Evolutionary conservation across 1,140 invertebrate genomes (phyloP), one percentile per base, ranked within the genome.

Genomic region (Ladona fulva): DNA sequence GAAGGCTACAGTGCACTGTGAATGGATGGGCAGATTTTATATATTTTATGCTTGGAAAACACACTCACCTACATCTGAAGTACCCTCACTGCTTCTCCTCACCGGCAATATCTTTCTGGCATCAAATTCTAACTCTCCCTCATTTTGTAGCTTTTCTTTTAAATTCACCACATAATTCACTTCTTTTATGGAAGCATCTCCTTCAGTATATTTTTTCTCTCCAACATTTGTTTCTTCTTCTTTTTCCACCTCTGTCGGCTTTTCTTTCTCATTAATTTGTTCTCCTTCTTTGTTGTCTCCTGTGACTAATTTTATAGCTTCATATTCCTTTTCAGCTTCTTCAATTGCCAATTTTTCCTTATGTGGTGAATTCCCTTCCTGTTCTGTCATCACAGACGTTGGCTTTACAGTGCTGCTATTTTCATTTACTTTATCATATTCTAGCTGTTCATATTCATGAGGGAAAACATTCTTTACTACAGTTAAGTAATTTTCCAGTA

Each of bases 401-500:
- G n/a, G 52, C 3, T 12, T 19, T 6, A 22, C 16, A 66, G n/a
- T 66, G n/a, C 52, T 37, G 8, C 3, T 66, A 3, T 66, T 12
- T 12, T 19, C n/a, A 66, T 66, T 22, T 66, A 6, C 52, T 5
- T 66, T 22, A 66, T 66, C 1, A 22, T 66, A 19, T 3, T 66
- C n/a, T 12, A 19, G 5, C 12, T 66, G 16, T 66, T 66, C 52
- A 66, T 6, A 66, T 3, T 66, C 52, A 66, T 16, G 14, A 6
- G 52, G 52, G 12, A 19, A 66, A 6, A 66, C 52, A 66, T 66
- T 66, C 12, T 42, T 88, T 0, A 91, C 89, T 44, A 90, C 88
- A 52, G 88, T 90, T 19, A 87, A 84, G 80, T 90, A 90, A 81
- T 88, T 86, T 75, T 89, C 86, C 82, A 86, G 83, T 25, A 91